Percentiles rank a stretch among this genome's conserved stretches.
These are phyloP conservation scores for Microplitis demolitor DNA, from an alignment of 1,140 invertebrate species.

Conservation along the genomic window DNA sequence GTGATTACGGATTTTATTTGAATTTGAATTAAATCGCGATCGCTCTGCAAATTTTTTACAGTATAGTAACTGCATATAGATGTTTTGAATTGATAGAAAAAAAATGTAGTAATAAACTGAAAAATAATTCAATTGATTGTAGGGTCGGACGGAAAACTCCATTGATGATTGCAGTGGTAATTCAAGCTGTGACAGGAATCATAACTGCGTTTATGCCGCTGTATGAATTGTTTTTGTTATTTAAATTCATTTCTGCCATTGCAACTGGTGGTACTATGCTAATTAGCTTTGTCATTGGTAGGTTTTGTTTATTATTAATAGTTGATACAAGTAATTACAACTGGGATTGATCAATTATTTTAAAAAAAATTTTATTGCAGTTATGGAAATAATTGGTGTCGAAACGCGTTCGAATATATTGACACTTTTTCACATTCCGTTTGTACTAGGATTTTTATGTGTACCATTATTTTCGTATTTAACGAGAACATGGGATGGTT, in stretches of 20 bases:
- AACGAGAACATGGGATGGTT: conserved; percentile 72
- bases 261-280: conserved; percentile 72
- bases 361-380: conserved; percentile 41
- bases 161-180: conserved; percentile 68
- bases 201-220: conserved; percentile 69
- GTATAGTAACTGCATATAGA: background rate
- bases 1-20: no score
- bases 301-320: conserved; percentile 28
- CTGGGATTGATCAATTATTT: no score
- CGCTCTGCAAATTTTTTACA: no score
- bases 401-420: conserved; percentile 73
- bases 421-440: conserved; percentile 69
- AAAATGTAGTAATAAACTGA: no score
- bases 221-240: conserved; percentile 71
- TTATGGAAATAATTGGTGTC: conserved; percentile 75
- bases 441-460: conserved; percentile 60
- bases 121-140: conserved; percentile 30
- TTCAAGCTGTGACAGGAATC: conserved; percentile 70
- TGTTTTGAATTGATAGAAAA: background rate
- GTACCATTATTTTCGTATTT: conserved; percentile 64
- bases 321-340: no score
- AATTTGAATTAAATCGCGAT: no score
- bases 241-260: conserved; percentile 72
- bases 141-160: conserved; percentile 74
- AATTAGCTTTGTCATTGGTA: conserved; percentile 69